Base-by-base conservation (phyloP, 2,797 vertebrate genomes). In the Gobio occitaniae region DNA sequence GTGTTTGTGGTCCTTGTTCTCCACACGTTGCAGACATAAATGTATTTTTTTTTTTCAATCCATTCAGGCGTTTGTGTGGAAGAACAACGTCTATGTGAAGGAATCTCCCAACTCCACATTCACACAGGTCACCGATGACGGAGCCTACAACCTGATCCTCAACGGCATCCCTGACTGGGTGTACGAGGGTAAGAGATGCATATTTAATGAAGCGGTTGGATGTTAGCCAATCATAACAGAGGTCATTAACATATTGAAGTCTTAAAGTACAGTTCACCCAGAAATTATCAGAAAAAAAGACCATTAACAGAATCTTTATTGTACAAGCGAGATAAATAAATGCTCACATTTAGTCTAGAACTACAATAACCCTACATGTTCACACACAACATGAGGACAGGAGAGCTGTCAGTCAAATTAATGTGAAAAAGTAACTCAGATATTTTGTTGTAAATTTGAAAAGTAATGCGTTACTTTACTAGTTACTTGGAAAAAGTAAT, bases 91-190 rank as follows among this genome's bases (percentile, higher is more conserved):
- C 44, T 98, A 97, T 85, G 83, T 99, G 89, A 97, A 96, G 93
- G 91, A 87, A 88, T 93, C 91, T 65, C 96, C 96, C 6, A 88
- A 47, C 84, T 90, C 93, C 0, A 19, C 81, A 48, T 29, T 94
- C 50, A 48, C 91, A 86, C 93, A 91, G 92, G 91, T 99, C 90
- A 99, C 97, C 17, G 87, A 3, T 61, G 95, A 91, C 82, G 98
- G 97, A 80, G 84, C 90, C 89, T 87, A 95, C 66, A 96, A 97
- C 88, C 17, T 88, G 88, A 96, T 99, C 90, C 95, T 96, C 78
- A 99, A 99, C 86, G 98, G 98, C 16, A 93, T 99, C 87, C 97
- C 98, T 36, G 98, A 99, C 84, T 99, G 98, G 98, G 96, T 99
- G 69, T 99, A 99, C 88, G 98, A 99, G 93, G 98, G 98, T 98